Evolutionary conservation across 2,797 vertebrate genomes (phyloP).

Genomic region (Chiroxiphia lanceolata): DNA sequence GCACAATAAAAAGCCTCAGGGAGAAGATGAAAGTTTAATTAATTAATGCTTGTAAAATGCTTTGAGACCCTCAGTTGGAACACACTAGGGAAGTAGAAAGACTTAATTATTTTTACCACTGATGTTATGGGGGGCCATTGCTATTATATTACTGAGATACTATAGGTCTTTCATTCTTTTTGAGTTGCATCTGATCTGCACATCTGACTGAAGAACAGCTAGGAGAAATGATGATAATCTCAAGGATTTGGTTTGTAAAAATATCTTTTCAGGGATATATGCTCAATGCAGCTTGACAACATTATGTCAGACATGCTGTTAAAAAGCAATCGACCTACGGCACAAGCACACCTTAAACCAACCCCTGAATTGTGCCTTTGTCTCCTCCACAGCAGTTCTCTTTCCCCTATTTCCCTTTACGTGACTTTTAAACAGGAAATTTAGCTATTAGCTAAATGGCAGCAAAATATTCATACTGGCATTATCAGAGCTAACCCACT

Average conservation of each 20-base stretch:
- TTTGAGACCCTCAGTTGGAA: slow-evolving; percentile 61
- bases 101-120: slow-evolving; percentile 57
- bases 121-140: neutral
- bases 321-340: neutral
- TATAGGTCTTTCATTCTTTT: neutral
- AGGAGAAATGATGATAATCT: neutral
- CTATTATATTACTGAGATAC: neutral
- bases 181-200: neutral
- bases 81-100: slow-evolving; percentile 43
- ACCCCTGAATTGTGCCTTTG: neutral
- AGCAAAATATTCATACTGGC: slow-evolving; percentile 11
- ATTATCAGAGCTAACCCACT: neutral
- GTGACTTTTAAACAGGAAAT: slow-evolving; percentile 11
- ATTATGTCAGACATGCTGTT: neutral
- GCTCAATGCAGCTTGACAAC: neutral
- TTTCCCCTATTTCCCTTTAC: neutral
- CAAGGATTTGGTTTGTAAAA: neutral
- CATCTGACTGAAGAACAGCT: neutral
- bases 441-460: neutral
- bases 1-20: slow-evolving; percentile 28
- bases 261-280: neutral
- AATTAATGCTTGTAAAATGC: slow-evolving; percentile 59
- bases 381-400: neutral
- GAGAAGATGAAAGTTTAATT: slow-evolving; percentile 50
- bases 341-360: neutral